Base-by-base conservation (phyloP, 2,888 invertebrate genomes). In the Caenorhabditis wallacei region DNA sequence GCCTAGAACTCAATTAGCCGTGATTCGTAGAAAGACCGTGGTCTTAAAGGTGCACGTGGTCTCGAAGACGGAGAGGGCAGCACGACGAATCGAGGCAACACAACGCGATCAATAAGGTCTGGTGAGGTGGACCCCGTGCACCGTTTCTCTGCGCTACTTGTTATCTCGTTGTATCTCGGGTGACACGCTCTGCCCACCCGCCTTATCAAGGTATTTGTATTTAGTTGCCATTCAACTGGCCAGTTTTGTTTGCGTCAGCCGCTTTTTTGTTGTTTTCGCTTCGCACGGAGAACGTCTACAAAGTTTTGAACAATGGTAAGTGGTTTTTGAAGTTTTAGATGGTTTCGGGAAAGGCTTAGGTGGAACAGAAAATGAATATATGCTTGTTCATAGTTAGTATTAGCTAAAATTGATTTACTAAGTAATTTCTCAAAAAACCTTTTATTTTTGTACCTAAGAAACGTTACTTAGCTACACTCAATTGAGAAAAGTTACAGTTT, bases 191-290 rank as follows among this genome's bases (percentile, higher is more conserved):
- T 61, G 61, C 69, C 78, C 69, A 59, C 43, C n/a, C 59, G 61
- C 69, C 78, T 78, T 78, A 78, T 78, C 78, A 78, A 78, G 69
- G 78, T 78, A 59, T 78, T 78, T 78, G 78, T 78, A 66, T 80
- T 80, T 80, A 66, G 78, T 68, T 72, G 80, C 80, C 74, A 72
- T 57, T 56, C 35, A 30, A 51, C 70, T 24, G 75, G 54, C 48
- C n/a, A n/a, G n/a, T n/a, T 46, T 51, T 63, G 76, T 79, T 78
- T 70, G 81, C 54, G 78, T 81, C 59, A 71, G 74, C 68, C 64
- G 72, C 61, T 64, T 57, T n/a, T 66, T 64, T 30, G 20, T 64
- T 51, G 48, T 66, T 30, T 43, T 71, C 43, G 48, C 35, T 7
- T 40, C 43, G 56, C 35, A 16, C 66, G 57, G 51, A 18, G 40